Percentiles rank a stretch among this genome's conserved stretches.
Evolutionary conservation across 2,113 vertebrate genomes (phyloP).

Genomic region (Vanacampus margaritifer): DNA sequence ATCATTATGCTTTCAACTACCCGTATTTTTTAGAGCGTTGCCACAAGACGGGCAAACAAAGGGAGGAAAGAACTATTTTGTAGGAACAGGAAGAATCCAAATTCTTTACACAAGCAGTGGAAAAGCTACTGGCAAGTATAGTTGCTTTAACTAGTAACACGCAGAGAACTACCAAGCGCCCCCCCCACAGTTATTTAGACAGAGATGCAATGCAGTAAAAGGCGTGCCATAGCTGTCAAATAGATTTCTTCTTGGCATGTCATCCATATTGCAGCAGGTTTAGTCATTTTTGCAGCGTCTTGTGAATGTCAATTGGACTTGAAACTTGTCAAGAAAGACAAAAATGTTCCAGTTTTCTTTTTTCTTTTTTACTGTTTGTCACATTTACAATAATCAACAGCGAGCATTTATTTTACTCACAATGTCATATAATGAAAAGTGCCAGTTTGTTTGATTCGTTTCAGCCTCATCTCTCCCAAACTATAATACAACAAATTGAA

Average conservation of each 20-base stretch:
- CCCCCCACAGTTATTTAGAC: not conserved
- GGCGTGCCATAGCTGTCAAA: not conserved
- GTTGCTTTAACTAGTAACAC: slow-evolving; percentile 20
- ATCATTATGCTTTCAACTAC: not conserved
- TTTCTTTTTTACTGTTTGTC: not conserved
- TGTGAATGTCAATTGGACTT: not conserved
- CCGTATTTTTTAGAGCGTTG: not conserved
- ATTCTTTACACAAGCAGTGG: slow-evolving; percentile 20
- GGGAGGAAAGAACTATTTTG: slow-evolving; percentile 12
- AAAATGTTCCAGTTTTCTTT: not conserved
- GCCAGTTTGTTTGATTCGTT: not conserved
- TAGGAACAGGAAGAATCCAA: slow-evolving; percentile 26
- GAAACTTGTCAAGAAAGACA: not conserved
- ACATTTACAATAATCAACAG: not conserved
- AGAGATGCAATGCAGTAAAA: not conserved
- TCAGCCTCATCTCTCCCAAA: not conserved
- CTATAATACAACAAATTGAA: not conserved
- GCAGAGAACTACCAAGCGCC: not conserved
- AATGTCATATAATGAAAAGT: not conserved
- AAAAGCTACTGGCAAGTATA: slow-evolving; percentile 10
- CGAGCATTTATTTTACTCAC: not conserved
- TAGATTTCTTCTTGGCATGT: not conserved
- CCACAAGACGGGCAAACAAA: slow-evolving; percentile 11
- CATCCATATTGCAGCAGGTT: not conserved
- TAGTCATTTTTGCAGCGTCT: not conserved